Conservation (phyloP, 2,888 invertebrate genomes). For the Lucinisca nassula region DNA sequence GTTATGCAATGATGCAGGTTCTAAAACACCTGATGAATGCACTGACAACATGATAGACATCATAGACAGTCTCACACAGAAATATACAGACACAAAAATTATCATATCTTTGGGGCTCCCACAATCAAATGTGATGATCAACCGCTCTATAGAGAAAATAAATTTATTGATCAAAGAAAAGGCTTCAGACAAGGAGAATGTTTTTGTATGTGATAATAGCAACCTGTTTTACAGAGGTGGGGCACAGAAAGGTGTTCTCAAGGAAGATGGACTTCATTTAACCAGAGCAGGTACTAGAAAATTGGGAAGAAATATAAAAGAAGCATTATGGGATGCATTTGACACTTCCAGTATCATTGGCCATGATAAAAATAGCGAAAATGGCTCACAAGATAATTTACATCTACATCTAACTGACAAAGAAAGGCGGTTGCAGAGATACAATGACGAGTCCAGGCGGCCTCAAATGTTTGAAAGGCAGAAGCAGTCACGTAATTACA, state of each 20-base stretch:
- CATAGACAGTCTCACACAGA: neutral
- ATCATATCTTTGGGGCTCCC: neutral
- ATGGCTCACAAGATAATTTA: neutral
- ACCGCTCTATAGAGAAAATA: neutral
- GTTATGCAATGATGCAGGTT: neutral
- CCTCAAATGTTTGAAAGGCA: neutral
- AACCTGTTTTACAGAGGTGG: neutral
- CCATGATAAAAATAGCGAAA: neutral
- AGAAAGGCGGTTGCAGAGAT: neutral
- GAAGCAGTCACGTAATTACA: neutral
- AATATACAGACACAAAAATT: neutral
- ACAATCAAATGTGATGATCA: neutral
- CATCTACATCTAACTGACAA: neutral
- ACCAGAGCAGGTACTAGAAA: neutral
- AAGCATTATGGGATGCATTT: neutral
- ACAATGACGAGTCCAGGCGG: neutral
- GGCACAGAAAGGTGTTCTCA: neutral
- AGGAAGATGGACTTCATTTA: neutral
- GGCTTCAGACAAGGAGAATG: neutral
- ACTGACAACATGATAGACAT: neutral
- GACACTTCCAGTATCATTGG: neutral
- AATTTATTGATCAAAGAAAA: neutral
- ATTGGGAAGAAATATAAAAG: neutral
- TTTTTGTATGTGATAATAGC: neutral
- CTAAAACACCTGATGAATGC: neutral